Conservation (phyloP, 1,140 invertebrate genomes). For the Brachionus plicatilis region DNA sequence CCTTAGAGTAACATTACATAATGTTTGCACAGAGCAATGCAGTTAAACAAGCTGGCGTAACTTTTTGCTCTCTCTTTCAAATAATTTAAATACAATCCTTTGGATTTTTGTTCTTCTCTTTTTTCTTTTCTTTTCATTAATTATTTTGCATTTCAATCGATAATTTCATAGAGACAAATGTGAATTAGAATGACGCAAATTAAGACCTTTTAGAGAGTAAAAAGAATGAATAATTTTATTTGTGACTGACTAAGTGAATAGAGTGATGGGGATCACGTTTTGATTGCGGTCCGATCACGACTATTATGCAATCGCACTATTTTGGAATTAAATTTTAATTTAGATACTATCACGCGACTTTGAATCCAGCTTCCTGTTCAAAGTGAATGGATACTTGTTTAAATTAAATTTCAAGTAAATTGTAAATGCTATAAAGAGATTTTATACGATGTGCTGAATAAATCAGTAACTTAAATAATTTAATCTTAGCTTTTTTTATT, state of each 20-base stretch:
- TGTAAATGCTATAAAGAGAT: too few species aligned
- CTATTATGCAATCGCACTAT: background rate
- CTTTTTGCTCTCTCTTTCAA: background rate
- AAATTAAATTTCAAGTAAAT: too few species aligned
- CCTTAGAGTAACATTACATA: background rate
- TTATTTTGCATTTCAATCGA: background rate
- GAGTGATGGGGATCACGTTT: background rate
- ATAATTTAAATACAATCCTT: too few species aligned
- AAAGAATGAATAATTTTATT: background rate
- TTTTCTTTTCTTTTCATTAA: too few species aligned
- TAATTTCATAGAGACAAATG: too few species aligned
- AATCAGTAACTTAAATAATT: too few species aligned
- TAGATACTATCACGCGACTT: background rate
- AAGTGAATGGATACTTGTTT: background rate
- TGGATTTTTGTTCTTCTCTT: too few species aligned
- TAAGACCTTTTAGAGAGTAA: too few species aligned
- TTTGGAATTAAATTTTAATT: background rate
- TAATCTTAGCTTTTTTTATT: too few species aligned
- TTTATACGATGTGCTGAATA: too few species aligned
- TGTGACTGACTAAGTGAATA: background rate
- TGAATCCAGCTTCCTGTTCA: background rate
- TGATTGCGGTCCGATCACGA: background rate
- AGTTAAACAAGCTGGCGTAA: background rate
- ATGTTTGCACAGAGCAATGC: background rate
- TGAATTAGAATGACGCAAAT: too few species aligned